These are phyloP conservation scores for Spodoptera litura DNA, from an alignment of 1,140 invertebrate genomes.

Conservation along the genomic window DNA sequence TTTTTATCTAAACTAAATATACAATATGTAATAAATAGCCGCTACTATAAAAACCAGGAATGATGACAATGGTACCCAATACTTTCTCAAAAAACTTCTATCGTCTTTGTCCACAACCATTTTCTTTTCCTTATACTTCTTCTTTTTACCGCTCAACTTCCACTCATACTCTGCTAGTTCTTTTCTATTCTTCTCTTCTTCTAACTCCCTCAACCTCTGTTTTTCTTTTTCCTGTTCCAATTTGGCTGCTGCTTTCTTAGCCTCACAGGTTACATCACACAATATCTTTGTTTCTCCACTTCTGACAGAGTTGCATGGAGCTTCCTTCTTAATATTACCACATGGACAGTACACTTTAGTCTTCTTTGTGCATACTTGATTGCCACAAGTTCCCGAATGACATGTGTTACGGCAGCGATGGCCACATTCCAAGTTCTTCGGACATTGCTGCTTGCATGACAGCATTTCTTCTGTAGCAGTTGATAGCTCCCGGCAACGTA, in stretches of 20 bases:
- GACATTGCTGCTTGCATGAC: constrained; percentile 94
- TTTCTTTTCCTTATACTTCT: constrained; percentile 80
- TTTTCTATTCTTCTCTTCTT: constrained; percentile 88
- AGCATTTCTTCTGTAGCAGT: constrained; percentile 87
- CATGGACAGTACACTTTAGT: constrained; percentile 93
- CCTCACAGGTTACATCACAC: constrained; percentile 89
- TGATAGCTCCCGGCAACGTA: constrained; percentile 90
- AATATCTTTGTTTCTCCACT: constrained; percentile 83
- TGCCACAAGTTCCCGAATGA: constrained; percentile 91
- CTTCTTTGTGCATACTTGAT: constrained; percentile 92
- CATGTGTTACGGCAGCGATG: constrained; percentile 92
- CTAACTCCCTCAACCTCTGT: constrained; percentile 86
- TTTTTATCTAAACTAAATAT: constrained; percentile 35
- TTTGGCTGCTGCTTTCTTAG: constrained; percentile 86
- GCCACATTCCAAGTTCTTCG: constrained; percentile 91
- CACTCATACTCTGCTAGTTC: constrained; percentile 91
- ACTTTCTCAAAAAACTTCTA: constrained; percentile 73
- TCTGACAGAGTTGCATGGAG: constrained; percentile 89
- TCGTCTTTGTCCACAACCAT: constrained; percentile 72
- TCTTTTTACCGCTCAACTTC: constrained; percentile 88
- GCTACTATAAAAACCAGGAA: constrained; percentile 61
- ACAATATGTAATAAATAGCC: constrained; percentile 66
- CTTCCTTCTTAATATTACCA: constrained; percentile 92
- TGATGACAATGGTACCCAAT: constrained; percentile 77
- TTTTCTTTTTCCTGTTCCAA: constrained; percentile 85